These are phyloP conservation scores for Lissocephala sabroskyi DNA, from an alignment of 2,888 invertebrate genomes.

Conservation along the genomic window DNA sequence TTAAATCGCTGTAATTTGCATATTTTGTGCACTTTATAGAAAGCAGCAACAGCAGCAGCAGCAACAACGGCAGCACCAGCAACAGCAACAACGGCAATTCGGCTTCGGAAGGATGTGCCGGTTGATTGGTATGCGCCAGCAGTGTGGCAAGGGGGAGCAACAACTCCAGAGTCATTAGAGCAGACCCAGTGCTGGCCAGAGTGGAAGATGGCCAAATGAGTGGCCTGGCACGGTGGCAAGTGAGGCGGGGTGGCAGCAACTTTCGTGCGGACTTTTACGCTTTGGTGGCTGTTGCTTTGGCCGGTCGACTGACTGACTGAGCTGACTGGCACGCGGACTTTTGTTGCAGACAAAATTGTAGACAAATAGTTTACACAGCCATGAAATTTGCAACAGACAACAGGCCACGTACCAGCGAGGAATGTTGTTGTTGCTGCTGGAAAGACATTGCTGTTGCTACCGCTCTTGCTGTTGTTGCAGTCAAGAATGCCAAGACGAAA, in stretches of 20 bases:
- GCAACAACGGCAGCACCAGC: too few species aligned
- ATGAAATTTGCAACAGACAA: constrained; percentile 62
- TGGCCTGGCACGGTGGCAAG: neutral
- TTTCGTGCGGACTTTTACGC: constrained; percentile 53
- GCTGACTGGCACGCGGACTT: constrained; percentile 52
- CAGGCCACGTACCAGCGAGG: constrained; percentile 15
- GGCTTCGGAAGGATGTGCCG: constrained; percentile 24
- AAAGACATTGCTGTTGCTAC: too few species aligned
- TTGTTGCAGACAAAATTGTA: constrained; percentile 69
- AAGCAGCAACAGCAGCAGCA: constrained; percentile 9
- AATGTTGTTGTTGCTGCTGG: constrained; percentile 46
- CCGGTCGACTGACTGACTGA: constrained; percentile 11
- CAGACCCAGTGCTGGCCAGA: constrained; percentile 36
- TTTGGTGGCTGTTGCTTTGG: constrained; percentile 23
- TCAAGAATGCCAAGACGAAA: constrained; percentile 36
- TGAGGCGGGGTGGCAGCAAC: constrained; percentile 12
- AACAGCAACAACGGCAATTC: too few species aligned
- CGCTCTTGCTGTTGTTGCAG: constrained; percentile 20
- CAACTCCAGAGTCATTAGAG: constrained; percentile 48
- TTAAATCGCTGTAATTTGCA: constrained; percentile 54
- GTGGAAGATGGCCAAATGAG: neutral
- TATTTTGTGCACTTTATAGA: constrained; percentile 46
- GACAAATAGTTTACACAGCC: constrained; percentile 71
- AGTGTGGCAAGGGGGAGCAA: constrained; percentile 3
- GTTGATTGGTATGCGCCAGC: constrained; percentile 22